Base-by-base conservation (phyloP, 2,888 invertebrate species). In the Palloptera scutellata region DNA sequence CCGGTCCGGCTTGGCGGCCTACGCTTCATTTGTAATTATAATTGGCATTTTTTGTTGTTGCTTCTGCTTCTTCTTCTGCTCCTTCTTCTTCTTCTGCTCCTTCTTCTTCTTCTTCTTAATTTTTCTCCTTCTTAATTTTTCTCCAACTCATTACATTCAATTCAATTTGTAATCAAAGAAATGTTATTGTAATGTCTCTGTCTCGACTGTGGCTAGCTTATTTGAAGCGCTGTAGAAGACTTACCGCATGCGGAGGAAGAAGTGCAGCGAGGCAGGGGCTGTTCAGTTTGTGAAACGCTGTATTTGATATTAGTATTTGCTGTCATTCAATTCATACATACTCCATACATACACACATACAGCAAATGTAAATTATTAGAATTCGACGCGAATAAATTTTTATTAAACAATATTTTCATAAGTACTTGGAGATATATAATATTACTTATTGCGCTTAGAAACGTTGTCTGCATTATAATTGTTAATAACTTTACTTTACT, bases 381-480 rank as follows among this genome's bases (percentile, higher is more conserved):
- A 69, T 69, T 60, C 69, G 62, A 42, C 64, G 66, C 69, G 58
- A 61, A 57, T 64, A 63, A 57, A 59, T 58, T 59, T 64, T 64
- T 64, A 64, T 64, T 64, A 59, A 63, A 62, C 78, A 75, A 80
- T 78, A 30, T 6, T 30, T 30, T 30, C 6, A 4, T 30, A 4
- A 30, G 30, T 30, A 30, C 6, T 30, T n/a, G n/a, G n/a, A n/a
- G n/a, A n/a, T n/a, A n/a, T n/a, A n/a, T n/a, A n/a, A n/a, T n/a
- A n/a, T 30, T 30, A 4, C 6, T 30, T 30, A 4, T 30, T 30
- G 2, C 6, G 30, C 30, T 30, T 78, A 73, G 75, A 72, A 72
- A 77, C 79, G 75, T 70, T 75, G 80, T 79, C 80, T 79, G 80
- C 79, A 79, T 80, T 74, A 73, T 70, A 74, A 76, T 48, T n/a